Evolutionary conservation across 1,140 invertebrate genomes (phyloP), one percentile per base, ranked within the genome.

Genomic region (Drosophila tristis): DNA sequence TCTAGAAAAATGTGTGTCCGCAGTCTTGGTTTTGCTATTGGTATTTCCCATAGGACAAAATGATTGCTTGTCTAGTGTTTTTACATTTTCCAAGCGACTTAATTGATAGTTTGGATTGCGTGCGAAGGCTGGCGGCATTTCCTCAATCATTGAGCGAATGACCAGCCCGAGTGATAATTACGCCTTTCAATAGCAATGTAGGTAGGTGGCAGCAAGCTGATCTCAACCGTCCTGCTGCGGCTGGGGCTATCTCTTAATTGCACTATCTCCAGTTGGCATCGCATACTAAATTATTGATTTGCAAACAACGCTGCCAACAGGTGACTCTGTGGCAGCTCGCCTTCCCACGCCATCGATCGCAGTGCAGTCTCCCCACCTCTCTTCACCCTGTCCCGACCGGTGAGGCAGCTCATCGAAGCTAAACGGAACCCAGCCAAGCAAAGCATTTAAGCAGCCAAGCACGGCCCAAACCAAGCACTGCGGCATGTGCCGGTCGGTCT

Each of bases 31-130:
- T 3, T 26, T 51, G 48, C 23, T 45, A 25, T 26, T 49, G 35
- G 31, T 35, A 26, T 42, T 5, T 31, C 8, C 8, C 31, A 31
- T 31, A 8, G 8, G 31, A 8, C 3, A 8, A 5, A 29, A 2
- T 29, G 26, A 7, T 6, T 29, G 5, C 26, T 29, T 31, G 31
- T 31, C 8, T 48, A 5, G 11, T 13, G 42, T 25, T 60, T 60
- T 82, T 75, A 70, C 43, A 60, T 71, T 75, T 42, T 25, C 57
- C 58, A 45, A n/a, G 43, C 44, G 65, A 74, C 43, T 73, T 76
- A 84, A 76, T 84, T 68, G 62, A 73, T 85, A 57, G 67, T 51
- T 29, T 25, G 60, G 68, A 43, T 55, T 55, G 50, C 66, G 44
- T 58, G 66, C 25, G 3, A n/a, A 29, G 49, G 35, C 8, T n/a